Conservation (phyloP, 2,113 vertebrate species). For the Xyrauchen texanus region DNA sequence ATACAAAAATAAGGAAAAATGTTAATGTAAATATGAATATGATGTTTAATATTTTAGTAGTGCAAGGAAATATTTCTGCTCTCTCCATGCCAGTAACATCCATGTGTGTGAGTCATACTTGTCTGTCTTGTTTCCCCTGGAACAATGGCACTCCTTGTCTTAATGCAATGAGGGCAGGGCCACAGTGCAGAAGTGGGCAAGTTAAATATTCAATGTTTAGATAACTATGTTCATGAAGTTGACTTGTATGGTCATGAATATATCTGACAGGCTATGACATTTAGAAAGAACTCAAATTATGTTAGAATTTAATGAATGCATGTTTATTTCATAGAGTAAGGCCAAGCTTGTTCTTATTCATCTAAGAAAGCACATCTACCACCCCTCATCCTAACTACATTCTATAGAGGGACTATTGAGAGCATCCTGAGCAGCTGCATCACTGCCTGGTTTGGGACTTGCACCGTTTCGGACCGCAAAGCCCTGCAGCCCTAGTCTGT, state of each 20-base stretch:
- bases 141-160: conserved; percentile 35
- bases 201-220: background rate
- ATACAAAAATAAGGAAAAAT: background rate
- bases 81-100: conserved; percentile 27
- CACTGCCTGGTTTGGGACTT: too few relatives aligned
- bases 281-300: too few relatives aligned
- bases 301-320: too few relatives aligned
- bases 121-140: conserved; percentile 4
- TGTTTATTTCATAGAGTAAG: too few relatives aligned
- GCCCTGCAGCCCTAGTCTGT: too few relatives aligned
- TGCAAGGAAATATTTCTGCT: conserved; percentile 17
- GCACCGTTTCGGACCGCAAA: too few relatives aligned
- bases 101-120: conserved; percentile 9
- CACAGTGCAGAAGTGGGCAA: background rate
- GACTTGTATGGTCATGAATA: too few relatives aligned
- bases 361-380: too few relatives aligned
- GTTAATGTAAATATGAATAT: conserved; percentile 20
- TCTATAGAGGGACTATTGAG: too few relatives aligned
- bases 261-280: background rate
- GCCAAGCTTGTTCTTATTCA: too few relatives aligned
- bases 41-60: conserved; percentile 35
- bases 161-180: conserved; percentile 16
- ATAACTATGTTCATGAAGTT: background rate
- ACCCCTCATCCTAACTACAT: too few relatives aligned
- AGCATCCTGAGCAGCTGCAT: too few relatives aligned